These are phyloP conservation scores for Nerophis lumbriciformis DNA, from an alignment of 2,113 vertebrate genomes.

Conservation along the genomic window DNA sequence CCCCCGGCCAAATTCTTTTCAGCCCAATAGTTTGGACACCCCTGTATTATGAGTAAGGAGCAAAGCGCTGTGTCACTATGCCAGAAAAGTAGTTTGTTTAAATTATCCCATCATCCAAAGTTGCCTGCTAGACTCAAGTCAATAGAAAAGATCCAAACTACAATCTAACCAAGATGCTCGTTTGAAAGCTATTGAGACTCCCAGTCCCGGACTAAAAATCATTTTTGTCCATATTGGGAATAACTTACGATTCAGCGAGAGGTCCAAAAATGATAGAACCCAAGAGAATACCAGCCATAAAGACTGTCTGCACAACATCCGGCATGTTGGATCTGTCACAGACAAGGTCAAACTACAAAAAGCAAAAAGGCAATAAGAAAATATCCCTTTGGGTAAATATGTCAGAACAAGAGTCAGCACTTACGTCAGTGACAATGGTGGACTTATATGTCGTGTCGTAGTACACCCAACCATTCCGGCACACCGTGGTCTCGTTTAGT, in stretches of 20 bases:
- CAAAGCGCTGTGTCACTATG: too few relatives aligned
- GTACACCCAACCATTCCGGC: conserved; percentile 75
- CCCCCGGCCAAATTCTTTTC: too few relatives aligned
- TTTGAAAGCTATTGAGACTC: too few relatives aligned
- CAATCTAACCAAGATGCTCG: too few relatives aligned
- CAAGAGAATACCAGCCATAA: conserved; percentile 35
- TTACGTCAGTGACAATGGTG: conserved; percentile 34
- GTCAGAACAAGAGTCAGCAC: conserved; percentile 8
- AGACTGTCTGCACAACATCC: conserved; percentile 16
- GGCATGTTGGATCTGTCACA: conserved; percentile 29
- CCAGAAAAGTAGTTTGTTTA: too few relatives aligned
- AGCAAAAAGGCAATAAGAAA: neutral
- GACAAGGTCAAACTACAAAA: conserved; percentile 45
- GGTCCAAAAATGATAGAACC: conserved; percentile 47
- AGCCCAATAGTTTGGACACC: too few relatives aligned
- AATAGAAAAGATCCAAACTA: too few relatives aligned
- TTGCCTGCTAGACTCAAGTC: too few relatives aligned
- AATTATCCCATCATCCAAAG: too few relatives aligned
- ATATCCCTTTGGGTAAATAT: neutral
- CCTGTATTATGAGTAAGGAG: too few relatives aligned
- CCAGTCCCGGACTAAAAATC: too few relatives aligned
- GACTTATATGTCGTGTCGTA: too few relatives aligned
- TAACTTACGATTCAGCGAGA: conserved; percentile 40
- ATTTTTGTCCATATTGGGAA: neutral
- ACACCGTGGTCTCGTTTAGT: conserved; percentile 70